Evolutionary conservation across 2,113 vertebrate species (phyloP), one percentile per base, ranked within the genome.

Genomic region (Stomatorhinus ivindoensis): DNA sequence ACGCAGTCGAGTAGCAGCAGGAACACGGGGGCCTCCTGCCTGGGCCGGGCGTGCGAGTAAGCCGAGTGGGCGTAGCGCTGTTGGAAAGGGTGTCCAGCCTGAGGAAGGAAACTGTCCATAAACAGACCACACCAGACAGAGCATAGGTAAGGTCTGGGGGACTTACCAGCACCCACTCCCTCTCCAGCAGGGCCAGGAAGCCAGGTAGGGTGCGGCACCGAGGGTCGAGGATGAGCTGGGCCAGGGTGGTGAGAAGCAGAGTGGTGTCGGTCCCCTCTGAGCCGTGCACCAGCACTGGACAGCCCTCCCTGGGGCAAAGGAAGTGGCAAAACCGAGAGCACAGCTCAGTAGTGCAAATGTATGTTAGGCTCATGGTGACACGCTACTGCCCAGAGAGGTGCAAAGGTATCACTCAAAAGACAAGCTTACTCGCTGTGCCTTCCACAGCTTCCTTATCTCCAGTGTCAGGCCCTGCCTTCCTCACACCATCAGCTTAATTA

Each of bases 1-100:
- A 97, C 94, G 0, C 97, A 97, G 94, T 98, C 97, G 10, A 98
- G 94, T 93, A 98, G 95, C 91, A 99, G 96, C 87, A 98, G 94
- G 93, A 98, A 98, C 1, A 94, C 73, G 0, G 97, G 97, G 0
- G 96, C 95, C 93, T 98, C 96, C 24, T 97, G 96, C 93, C 96
- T 97, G 84, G 95, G 94, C 1, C 95, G 94, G 46, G 93, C 90
- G 0, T 97, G 97, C 15, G 96, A 96, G 91, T 93, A 93, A 85
- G 97, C 97, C 0, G 96, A 97, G 91, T 47, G 96, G 89, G 95
- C 95, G 2, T 96, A 98, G 65, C 95, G 94, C 89, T 96, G 95
- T 91, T 96, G 96, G 94, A 98, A 98, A 0, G 96, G 96, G 48
- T 98, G 97, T 0, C 97, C 95, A 0, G 96, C 97, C 97, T 98